Base-by-base conservation (phyloP, 2,888 invertebrate genomes). In the Harpalus rufipes region DNA sequence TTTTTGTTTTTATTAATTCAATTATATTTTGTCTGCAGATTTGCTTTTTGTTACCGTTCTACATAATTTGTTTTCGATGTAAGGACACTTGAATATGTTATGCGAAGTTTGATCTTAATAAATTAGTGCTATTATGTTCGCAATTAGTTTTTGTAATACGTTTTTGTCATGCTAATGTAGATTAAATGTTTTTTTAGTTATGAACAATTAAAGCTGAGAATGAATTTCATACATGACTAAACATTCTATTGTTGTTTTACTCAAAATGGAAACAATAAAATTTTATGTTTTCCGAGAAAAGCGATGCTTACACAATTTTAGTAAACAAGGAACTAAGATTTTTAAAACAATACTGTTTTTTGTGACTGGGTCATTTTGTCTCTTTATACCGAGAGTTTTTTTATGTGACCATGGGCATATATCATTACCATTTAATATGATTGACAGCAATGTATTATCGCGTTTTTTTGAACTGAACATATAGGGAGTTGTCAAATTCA, bases 21-120 rank as follows among this genome's bases (percentile, higher is more conserved):
- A 83, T 76, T 83, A 83, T 83, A 44, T 74, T 83, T 76, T 74
- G 83, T 82, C 51, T 81, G 68, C 68, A 16, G 25, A 51, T 72
- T 79, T 65, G 63, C 65, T 81, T 81, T 81, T 81, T 81, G 51
- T 81, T 51, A 12, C n/a, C 44, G 61, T 41, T 18, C 5, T 39
- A 44, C 44, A 12, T 63, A 21, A 81, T 81, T 63, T 63, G 78
- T 79, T 74, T 39, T 76, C 44, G 76, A 72, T 74, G 56, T 59
- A 79, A 79, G 79, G 59, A 80, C 79, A 74, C 18, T 18, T 44
- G 18, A 51, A 44, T 14, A 16, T 10, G 18, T 51, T 14, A 51
- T 74, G 1, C n/a, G 12, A 51, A 51, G 14, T 39, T 41, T 14
- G 8, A 44, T 12, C 25, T 25, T 21, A 25, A 25, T 8, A 25